Base-by-base conservation (phyloP, 2,888 invertebrate species). In the Euclidia mi region DNA sequence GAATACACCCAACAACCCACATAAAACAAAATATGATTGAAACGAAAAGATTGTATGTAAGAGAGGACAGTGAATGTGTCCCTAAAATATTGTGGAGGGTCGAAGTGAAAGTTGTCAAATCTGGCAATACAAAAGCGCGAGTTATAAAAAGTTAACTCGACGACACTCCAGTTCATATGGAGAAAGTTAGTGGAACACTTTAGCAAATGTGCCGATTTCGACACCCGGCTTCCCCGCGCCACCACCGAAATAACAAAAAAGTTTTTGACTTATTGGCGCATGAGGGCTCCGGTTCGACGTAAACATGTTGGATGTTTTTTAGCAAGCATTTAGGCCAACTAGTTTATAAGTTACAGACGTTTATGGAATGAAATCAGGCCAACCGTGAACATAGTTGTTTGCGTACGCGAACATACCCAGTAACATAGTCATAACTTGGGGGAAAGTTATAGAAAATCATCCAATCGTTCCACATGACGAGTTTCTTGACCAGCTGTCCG, bases 291-390 rank as follows among this genome's bases (percentile, higher is more conserved):
- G 71, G 64, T 61, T 66, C 65, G 77, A 68, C 85, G 91, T 89
- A 90, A 91, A 92, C 90, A 91, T 85, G 88, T 81, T 82, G 76
- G 81, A 84, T 87, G 86, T 87, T 89, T 90, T 91, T 90, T 88
- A 85, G 84, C 75, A 60, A 75, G 71, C 78, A 81, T 83, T 83
- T 82, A 82, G 79, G 82, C 79, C 82, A 81, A 86, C 80, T 84
- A 81, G 81, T 83, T 84, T 77, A 79, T 79, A 82, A 84, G 80
- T 85, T 85, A 74, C 66, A 74, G 81, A 79, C 75, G 79, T 78
- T 84, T 77, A 78, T 74, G 79, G 78, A 80, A 84, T 81, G 67
- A 80, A 76, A 82, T 79, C 75, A 78, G 65, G 71, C 68, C 70
- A 65, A 59, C 63, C 76, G 73, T 74, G 65, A 75, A 73, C 65